Evolutionary conservation across 2,797 vertebrate genomes (phyloP), one percentile per base, ranked within the genome.

Genomic region (Nyctibius grandis): DNA sequence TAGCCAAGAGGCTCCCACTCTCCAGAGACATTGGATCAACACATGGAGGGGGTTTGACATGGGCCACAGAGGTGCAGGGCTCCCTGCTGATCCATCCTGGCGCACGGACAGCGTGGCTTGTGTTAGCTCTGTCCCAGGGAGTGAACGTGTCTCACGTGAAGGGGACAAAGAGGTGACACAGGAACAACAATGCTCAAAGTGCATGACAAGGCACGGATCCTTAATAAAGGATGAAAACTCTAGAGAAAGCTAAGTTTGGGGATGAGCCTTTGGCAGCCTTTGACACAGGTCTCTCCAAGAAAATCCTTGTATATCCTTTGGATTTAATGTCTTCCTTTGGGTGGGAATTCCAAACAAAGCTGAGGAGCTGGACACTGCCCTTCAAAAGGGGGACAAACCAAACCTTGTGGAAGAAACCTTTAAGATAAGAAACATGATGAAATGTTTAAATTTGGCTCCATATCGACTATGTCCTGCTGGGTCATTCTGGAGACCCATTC

Each of bases 81-180:
- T 82, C 50, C 50, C 25, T 51, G 28, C 47, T 91, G 83, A 64
- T 44, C 76, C 63, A 20, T 60, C 65, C 63, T 22, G 83, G 76
- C 76, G 72, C 54, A 22, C 0, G 3, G 70, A 63, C 11, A 5
- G 2, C 64, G 50, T 7, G 0, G 38, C 17, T 16, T 7, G 15
- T 25, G 11, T 57, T 17, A 25, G 23, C 69, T 77, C 53, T 42
- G 7, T 38, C 53, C 74, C 61, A 59, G 38, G 15, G 69, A 83
- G 42, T 33, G 56, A 91, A 73, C 20, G 9, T 0, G 6, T 23
- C 75, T 72, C 20, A 0, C 36, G 9, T 0, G 3, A 59, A 47
- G 34, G 69, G 40, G 40, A 61, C 31, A 63, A 83, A 45, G 48
- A 80, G 22, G 57, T 53, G 36, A 29, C 16, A 18, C 14, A 64